Conservation (phyloP, 2,113 vertebrate genomes). For the Barbus barbus region DNA sequence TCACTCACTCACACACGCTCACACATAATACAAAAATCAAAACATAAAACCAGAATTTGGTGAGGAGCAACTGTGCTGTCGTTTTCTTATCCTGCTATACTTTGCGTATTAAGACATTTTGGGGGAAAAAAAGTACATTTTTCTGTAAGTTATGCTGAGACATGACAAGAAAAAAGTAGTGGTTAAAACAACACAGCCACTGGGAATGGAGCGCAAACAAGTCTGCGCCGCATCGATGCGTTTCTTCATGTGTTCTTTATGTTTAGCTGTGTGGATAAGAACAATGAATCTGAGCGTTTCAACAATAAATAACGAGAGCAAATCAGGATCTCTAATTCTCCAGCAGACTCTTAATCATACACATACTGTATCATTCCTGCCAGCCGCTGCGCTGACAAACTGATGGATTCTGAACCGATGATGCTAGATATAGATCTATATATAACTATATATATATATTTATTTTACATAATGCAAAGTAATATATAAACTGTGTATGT, state of each 20-base stretch:
- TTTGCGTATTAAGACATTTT: slow-evolving; percentile 60
- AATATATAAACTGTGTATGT: slow-evolving; percentile 79
- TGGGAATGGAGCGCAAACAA: not conserved
- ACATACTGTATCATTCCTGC: not conserved
- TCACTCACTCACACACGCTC: slow-evolving; percentile 75
- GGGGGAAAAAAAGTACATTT: slow-evolving; percentile 61
- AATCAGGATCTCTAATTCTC: not conserved
- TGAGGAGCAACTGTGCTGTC: slow-evolving; percentile 87
- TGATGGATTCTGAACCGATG: slow-evolving; percentile 69
- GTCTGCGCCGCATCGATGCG: not conserved
- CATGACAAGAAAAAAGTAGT: slow-evolving; percentile 57
- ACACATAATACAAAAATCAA: slow-evolving; percentile 71
- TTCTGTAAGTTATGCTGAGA: slow-evolving; percentile 57
- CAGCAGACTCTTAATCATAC: not conserved
- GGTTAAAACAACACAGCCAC: slow-evolving; percentile 57
- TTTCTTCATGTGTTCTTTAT: not conserved
- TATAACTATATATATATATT: slow-evolving; percentile 54
- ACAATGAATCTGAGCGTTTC: slow-evolving; percentile 23
- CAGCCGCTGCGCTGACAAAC: slow-evolving; percentile 63
- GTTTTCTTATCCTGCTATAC: slow-evolving; percentile 44
- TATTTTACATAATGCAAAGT: slow-evolving; percentile 80
- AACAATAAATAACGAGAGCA: slow-evolving; percentile 48
- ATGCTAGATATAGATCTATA: slow-evolving; percentile 77
- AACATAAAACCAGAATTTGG: slow-evolving; percentile 89
- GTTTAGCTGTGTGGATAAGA: not conserved